A percentile compares a stretch with the other conserved stretches of the same genome.
Evolutionary conservation across 2,888 invertebrate species (phyloP).

Genomic region (Erannis defoliaria): DNA sequence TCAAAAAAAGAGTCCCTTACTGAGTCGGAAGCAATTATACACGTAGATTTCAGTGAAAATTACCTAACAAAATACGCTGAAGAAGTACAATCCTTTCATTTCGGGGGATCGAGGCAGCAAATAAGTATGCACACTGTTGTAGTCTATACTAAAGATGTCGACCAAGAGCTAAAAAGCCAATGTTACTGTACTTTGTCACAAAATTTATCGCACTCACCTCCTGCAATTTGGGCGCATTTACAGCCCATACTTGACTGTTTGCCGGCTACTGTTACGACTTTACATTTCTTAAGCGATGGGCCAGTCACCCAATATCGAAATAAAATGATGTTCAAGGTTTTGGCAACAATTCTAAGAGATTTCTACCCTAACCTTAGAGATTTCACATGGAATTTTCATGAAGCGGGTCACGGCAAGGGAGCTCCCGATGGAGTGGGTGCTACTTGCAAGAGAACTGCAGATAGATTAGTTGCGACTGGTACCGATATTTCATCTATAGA

Average conservation of each 20-base stretch:
- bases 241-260: neutral
- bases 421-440: constrained; percentile 10
- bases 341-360: neutral
- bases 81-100: constrained; percentile 46
- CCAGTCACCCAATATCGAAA: too few relatives aligned
- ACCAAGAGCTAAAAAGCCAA: neutral
- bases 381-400: constrained; percentile 1
- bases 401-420: neutral
- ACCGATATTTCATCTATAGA: too few relatives aligned
- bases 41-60: constrained; percentile 49
- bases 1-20: neutral
- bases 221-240: constrained; percentile 19
- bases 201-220: constrained; percentile 28
- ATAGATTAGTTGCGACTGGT: neutral
- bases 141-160: constrained; percentile 6
- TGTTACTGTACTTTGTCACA: constrained; percentile 8
- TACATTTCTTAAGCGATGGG: too few relatives aligned
- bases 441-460: constrained; percentile 1
- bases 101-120: constrained; percentile 44
- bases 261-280: too few relatives aligned
- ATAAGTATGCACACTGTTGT: constrained; percentile 42
- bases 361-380: neutral
- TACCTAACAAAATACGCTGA: constrained; percentile 41
- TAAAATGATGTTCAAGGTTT: neutral
- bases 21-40: constrained; percentile 34